Evolutionary conservation across 2,888 invertebrate genomes (phyloP), one percentile per base, ranked within the genome.

Genomic region (Notodonta ziczac): DNA sequence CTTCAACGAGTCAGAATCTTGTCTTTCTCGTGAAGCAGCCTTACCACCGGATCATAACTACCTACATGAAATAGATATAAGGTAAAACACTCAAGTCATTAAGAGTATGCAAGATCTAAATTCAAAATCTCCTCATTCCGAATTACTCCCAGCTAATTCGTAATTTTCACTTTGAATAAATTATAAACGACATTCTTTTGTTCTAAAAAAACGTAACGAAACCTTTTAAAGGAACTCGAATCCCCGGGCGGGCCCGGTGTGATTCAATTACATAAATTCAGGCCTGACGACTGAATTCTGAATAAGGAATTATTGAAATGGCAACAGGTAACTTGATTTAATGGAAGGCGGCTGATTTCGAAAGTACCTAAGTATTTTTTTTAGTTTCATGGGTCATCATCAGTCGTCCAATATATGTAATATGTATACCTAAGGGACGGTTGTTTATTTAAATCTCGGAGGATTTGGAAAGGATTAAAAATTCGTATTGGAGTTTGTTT

Each of bases 271-370:
- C 59, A 70, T 67, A 64, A 73, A 71, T 65, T 70, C 69, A 64
- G 58, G 62, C 63, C 58, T 73, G 65, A 66, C 60, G 71, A 69
- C 66, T 66, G 65, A 67, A 64, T 72, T 61, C 59, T 58, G 59
- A 67, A 66, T 60, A 70, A 67, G 61, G 66, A 63, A 73, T 67
- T 69, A 72, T 70, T 65, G 66, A 66, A 71, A 69, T 61, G 66
- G 71, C 73, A 73, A 73, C 74, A 74, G 71, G 71, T 76, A 74
- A 71, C 61, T 71, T 63, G 71, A 71, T 74, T 69, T 70, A 67
- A 56, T 44, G 62, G 52, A 56, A 63, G 55, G 39, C 50, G 54
- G 32, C 56, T 50, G 61, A 58, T 56, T 61, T 50, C n/a, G 32
- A 44, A 57, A 13, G 48, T 46, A 53, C 24, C 24, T 24, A 24